A percentile compares a stretch with the other conserved stretches of the same genome.
These are phyloP conservation scores for Rhinopomastus cyanomelas DNA, from an alignment of 2,113 vertebrate species.

Conservation along the genomic window DNA sequence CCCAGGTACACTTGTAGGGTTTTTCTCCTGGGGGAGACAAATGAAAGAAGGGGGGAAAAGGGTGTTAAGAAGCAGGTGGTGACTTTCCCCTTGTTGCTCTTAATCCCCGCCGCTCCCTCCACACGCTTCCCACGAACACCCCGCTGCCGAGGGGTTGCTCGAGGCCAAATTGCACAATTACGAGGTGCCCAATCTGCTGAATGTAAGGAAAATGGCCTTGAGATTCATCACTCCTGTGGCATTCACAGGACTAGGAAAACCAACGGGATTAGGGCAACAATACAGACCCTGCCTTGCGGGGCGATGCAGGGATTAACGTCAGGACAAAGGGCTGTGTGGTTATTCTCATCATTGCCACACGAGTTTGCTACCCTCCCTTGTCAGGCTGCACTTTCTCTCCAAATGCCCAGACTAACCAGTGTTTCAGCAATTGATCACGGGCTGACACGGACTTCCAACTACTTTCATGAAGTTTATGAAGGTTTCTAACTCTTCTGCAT, in stretches of 20 bases:
- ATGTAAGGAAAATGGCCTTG: slow-evolving; percentile 11
- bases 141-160: neutral
- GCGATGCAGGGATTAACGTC: neutral
- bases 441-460: neutral
- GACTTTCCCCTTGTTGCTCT: slow-evolving; percentile 30
- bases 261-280: slow-evolving; percentile 34
- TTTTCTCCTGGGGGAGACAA: slow-evolving; percentile 89
- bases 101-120: neutral
- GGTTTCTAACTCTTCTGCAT: neutral
- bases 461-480: neutral
- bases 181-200: neutral
- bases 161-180: slow-evolving; percentile 26
- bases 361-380: neutral
- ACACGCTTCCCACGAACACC: neutral
- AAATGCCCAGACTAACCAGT: neutral
- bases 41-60: slow-evolving; percentile 8
- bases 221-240: slow-evolving; percentile 22
- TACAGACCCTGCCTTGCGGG: slow-evolving; percentile 48
- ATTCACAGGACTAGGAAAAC: slow-evolving; percentile 33
- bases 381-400: neutral
- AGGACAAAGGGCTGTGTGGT: slow-evolving; percentile 26
- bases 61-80: neutral
- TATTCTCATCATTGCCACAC: neutral
- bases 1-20: slow-evolving; percentile 99
- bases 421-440: neutral